These are phyloP conservation scores for Muricea muricata DNA, from an alignment of 92 coral and sea anemone species.

Conservation along the genomic window DNA sequence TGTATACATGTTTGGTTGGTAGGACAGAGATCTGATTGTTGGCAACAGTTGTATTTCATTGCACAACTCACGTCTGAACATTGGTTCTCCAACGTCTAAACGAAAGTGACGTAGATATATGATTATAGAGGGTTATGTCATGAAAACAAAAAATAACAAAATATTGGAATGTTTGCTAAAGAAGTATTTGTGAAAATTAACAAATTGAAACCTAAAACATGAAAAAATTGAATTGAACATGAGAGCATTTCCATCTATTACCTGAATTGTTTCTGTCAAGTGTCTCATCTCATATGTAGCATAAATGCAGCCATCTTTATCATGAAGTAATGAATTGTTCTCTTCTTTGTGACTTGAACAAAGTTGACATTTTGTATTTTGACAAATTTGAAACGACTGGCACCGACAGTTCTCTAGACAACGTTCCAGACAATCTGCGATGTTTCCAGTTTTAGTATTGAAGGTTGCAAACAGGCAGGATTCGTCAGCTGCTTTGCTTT, in stretches of 20 bases:
- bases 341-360: neutral
- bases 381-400: constrained; percentile 21
- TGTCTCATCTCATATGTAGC: neutral
- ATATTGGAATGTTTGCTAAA: neutral
- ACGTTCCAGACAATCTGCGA: neutral
- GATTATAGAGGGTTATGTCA: neutral
- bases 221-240: neutral
- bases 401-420: neutral
- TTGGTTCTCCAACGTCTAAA: neutral
- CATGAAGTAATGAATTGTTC: neutral
- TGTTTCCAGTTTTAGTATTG: neutral
- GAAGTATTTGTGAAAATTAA: no score
- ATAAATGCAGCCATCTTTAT: neutral
- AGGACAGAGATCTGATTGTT: neutral
- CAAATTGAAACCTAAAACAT: neutral
- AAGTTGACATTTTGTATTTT: constrained; percentile 2
- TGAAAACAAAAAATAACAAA: no score
- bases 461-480: neutral
- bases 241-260: neutral
- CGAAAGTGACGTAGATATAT: neutral
- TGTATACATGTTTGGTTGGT: neutral
- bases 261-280: neutral
- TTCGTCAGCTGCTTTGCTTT: constrained; percentile 6
- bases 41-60: constrained; percentile 10
- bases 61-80: neutral